Evolutionary conservation across 2,797 vertebrate species (phyloP), one percentile per base, ranked within the genome.

Genomic region (Todus mexicanus): DNA sequence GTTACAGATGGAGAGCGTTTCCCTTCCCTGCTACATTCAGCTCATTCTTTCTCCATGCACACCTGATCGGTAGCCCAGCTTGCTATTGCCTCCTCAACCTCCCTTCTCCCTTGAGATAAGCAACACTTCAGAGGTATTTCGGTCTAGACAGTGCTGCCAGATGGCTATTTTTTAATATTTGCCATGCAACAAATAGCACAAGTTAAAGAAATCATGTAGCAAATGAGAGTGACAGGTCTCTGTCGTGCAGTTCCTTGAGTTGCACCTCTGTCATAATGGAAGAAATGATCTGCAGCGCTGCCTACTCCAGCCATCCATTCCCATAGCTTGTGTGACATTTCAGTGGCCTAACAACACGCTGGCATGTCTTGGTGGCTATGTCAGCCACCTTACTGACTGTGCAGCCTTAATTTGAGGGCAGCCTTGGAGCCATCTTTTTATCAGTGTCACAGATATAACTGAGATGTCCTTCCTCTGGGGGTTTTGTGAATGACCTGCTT

Each of bases 271-370:
- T 40, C 1, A 2, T 9, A 27, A 40, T 0, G 9, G 21, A 59
- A 26, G 29, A 72, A n/a, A 38, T 11, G 20, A 3, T n/a, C 65
- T 50, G 50, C n/a, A 86, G 57, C 26, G 25, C 59, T 65, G 29
- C 54, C 65, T 85, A 50, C 75, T 53, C 43, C 72, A n/a, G n/a
- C 38, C 57, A 45, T 16, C 23, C 6, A 0, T 48, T 75, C 40
- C 66, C 16, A 8, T 0, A 25, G 54, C 61, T 45, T 9, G 16
- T 33, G n/a, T 38, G 77, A 72, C 16, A 31, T 18, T 51, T 22
- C 1, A 5, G 8, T 15, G 57, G 70, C 22, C 35, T 50, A 45
- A 23, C 1, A 4, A 54, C 5, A 3, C 3, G 40, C 38, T 59
- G 56, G 37, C 45, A 19, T 9, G 26, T 18, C 50, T 38, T 42